Base-by-base conservation (phyloP, 2,888 invertebrate genomes). In the Syrista parreyssii region DNA sequence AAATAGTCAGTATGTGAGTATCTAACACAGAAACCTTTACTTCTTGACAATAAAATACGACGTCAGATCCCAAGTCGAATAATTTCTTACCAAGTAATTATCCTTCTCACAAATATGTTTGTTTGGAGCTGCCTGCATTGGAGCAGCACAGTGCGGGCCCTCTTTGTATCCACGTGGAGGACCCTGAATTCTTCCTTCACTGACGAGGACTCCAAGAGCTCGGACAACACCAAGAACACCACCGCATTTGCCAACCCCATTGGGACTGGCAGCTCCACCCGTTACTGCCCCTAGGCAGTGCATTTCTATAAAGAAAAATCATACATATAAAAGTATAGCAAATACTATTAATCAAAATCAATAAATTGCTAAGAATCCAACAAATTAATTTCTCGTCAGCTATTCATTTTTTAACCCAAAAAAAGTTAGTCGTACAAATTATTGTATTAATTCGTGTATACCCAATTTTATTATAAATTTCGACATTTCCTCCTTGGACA, bases 131-230 rank as follows among this genome's bases (percentile, higher is more conserved):
- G 89, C 81, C 85, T 92, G 91, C 81, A 92, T 84, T 78, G 91
- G 88, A 32, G 90, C 87, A 82, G 92, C 92, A 88, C 95, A 95
- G 88, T 95, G 96, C 36, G 95, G 95, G 68, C 95, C 95, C 91
- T 95, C 95, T 84, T 93, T 93, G 90, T 95, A 94, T 68, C 95
- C 95, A 84, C 94, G 91, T 82, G 88, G 90, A 84, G 87, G 92
- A 79, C 89, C 92, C 87, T 91, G 91, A 76, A 91, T 89, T 80
- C 91, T 89, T 80, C 91, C 91, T 83, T 91, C 91, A 86, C 90
- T 90, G 11, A 91, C 91, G 80, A 91, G 88, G 86, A 91, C 90
- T 87, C 91, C 91, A 82, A 91, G 89, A 83, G 91, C 91, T 89
- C 90, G 90, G 86, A 91, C 89, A 82, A 91, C 88, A 80, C 88